Evolutionary conservation across 2,797 vertebrate genomes (phyloP).

Genomic region (Gambelia wislizenii): DNA sequence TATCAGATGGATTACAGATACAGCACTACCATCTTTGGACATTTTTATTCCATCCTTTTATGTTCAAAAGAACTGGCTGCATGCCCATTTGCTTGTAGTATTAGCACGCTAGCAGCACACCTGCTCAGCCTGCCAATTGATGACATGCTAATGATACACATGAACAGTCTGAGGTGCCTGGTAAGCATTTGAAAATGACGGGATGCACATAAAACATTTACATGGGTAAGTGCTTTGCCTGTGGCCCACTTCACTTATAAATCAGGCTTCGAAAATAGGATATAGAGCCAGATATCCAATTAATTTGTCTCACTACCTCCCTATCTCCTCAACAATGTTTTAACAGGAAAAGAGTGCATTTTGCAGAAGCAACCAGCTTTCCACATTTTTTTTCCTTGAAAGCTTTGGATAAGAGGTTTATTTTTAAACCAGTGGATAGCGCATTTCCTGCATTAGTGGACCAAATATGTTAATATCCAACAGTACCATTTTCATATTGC

Average conservation of each 20-base stretch:
- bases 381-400: not conserved
- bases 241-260: not conserved
- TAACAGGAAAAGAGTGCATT: not conserved
- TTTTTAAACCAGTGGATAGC: not conserved
- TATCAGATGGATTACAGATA: not conserved
- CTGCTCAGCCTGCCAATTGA: not conserved
- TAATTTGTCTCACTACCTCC: not conserved
- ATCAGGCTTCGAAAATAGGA: not conserved
- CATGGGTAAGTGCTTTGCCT: not conserved
- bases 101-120: not conserved
- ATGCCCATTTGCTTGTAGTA: not conserved
- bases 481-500: constrained; percentile 44
- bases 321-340: not conserved
- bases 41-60: not conserved
- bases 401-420: constrained; percentile 24
- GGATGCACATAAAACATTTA: not conserved
- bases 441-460: not conserved
- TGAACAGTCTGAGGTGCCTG: not conserved
- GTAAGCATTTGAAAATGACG: not conserved
- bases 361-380: not conserved
- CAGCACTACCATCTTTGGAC: not conserved
- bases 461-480: not conserved
- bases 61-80: not conserved
- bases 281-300: not conserved
- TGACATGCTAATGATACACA: not conserved